A percentile compares a stretch with the other conserved stretches of the same genome.
Conservation (phyloP, 2,113 vertebrate genomes). For the Ptilorrhoa leucosticta region DNA sequence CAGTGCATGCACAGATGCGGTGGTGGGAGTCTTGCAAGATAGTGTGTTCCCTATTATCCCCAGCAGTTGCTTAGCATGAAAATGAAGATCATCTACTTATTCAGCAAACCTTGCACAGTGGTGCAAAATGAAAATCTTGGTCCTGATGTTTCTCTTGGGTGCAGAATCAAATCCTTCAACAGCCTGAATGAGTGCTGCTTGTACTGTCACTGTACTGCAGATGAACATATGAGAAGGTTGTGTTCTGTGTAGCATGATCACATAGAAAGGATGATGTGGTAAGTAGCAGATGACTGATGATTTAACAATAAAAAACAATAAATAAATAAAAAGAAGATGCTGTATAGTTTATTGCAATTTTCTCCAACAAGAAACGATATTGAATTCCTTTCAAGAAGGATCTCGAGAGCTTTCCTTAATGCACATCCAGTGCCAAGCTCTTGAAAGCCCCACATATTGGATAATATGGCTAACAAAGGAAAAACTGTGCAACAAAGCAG, state of each 20-base stretch:
- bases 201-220: background rate
- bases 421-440: slow-evolving; percentile 10
- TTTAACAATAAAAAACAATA: slow-evolving; percentile 1
- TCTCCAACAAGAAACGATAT: slow-evolving; percentile 53
- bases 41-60: background rate
- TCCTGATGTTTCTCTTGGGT: background rate
- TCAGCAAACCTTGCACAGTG: background rate
- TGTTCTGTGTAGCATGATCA: background rate
- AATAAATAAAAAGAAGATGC: slow-evolving; percentile 35
- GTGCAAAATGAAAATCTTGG: background rate
- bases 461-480: slow-evolving; percentile 24
- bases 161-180: background rate
- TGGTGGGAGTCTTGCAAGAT: background rate
- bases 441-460: slow-evolving; percentile 8
- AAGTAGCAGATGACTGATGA: slow-evolving; percentile 20
- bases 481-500: slow-evolving; percentile 25
- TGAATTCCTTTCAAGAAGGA: slow-evolving; percentile 64
- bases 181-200: background rate
- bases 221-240: background rate
- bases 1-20: background rate
- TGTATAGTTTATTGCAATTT: slow-evolving; percentile 61
- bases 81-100: background rate
- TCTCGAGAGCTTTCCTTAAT: slow-evolving; percentile 43
- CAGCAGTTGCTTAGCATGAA: background rate
- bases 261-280: background rate